Evolutionary conservation across 2,888 invertebrate genomes (phyloP).

Genomic region (Cheilosia pagana): DNA sequence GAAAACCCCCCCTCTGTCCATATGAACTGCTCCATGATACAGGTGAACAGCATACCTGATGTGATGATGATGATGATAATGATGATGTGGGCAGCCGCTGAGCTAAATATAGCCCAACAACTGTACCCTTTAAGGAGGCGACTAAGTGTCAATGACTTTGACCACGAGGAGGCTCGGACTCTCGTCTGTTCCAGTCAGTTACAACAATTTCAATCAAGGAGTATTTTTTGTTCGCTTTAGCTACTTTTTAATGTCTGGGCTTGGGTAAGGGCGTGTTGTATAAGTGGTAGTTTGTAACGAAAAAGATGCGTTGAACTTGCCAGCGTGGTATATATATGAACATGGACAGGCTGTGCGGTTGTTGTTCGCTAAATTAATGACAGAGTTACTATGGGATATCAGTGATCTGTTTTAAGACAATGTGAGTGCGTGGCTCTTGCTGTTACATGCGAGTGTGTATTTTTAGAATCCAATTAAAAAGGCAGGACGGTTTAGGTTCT

Average conservation of each 20-base stretch:
- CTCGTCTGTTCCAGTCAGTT: conserved; percentile 40
- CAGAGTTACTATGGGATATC: neutral
- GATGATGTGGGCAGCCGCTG: conserved; percentile 52
- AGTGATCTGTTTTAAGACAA: neutral
- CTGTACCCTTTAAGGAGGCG: conserved; percentile 57
- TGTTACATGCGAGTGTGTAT: too few relatives aligned
- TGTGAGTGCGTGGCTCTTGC: too few relatives aligned
- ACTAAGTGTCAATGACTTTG: conserved; percentile 60
- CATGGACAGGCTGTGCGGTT: neutral
- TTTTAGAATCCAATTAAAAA: too few relatives aligned
- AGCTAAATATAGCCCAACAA: conserved; percentile 65
- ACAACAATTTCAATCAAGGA: conserved; percentile 46
- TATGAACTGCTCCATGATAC: conserved; percentile 31
- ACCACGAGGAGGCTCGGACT: conserved; percentile 57
- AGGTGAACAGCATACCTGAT: conserved; percentile 58
- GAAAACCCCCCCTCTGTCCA: conserved; percentile 22
- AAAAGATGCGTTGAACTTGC: conserved; percentile 38
- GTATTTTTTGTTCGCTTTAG: conserved; percentile 3
- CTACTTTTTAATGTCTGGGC: conserved; percentile 24
- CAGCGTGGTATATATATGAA: neutral
- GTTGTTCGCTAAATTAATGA: neutral
- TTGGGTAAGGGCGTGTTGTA: conserved; percentile 34
- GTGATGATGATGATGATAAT: conserved; percentile 29
- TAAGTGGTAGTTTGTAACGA: conserved; percentile 12
- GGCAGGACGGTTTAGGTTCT: too few relatives aligned